phyloP scores from a whole-genome alignment of 2,113 vertebrate species.

The Crotalus viridis region DNA sequence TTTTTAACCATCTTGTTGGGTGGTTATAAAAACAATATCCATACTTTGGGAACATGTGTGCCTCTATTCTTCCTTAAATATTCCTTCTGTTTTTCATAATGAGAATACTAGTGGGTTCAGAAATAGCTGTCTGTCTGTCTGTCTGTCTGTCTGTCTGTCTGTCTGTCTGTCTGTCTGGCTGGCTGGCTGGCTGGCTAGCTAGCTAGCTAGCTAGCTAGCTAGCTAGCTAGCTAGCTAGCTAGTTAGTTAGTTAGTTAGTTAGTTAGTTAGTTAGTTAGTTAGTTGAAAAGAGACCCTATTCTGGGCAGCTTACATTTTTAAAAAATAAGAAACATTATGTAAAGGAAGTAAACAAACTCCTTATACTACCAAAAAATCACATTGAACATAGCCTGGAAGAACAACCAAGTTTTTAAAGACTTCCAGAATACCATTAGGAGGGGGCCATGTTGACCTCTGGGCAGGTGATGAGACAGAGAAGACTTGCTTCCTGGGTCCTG shows the following conservation, averaged over 20 bases:
- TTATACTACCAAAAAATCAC: too few relatives aligned
- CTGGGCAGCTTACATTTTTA: too few relatives aligned
- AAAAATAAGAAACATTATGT: too few relatives aligned
- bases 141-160: too few relatives aligned
- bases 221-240: neutral
- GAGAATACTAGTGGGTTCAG: neutral
- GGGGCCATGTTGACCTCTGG: too few relatives aligned
- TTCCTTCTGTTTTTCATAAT: neutral
- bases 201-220: neutral
- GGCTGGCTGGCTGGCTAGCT: fast-evolving
- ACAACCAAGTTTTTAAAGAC: too few relatives aligned
- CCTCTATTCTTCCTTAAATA: neutral
- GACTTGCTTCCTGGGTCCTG: neutral
- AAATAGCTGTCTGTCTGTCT: neutral
- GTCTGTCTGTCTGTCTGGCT: fast-evolving
- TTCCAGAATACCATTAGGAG: too few relatives aligned
- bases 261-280: neutral
- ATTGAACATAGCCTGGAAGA: too few relatives aligned
- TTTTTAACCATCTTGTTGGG: neutral
- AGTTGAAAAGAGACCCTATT: neutral
- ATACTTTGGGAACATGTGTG: neutral
- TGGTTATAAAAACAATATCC: neutral
- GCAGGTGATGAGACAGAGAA: neutral
- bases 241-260: neutral
- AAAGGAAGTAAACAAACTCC: too few relatives aligned